Conservation (phyloP, 2,888 invertebrate species). For the Alsophila aescularia region DNA sequence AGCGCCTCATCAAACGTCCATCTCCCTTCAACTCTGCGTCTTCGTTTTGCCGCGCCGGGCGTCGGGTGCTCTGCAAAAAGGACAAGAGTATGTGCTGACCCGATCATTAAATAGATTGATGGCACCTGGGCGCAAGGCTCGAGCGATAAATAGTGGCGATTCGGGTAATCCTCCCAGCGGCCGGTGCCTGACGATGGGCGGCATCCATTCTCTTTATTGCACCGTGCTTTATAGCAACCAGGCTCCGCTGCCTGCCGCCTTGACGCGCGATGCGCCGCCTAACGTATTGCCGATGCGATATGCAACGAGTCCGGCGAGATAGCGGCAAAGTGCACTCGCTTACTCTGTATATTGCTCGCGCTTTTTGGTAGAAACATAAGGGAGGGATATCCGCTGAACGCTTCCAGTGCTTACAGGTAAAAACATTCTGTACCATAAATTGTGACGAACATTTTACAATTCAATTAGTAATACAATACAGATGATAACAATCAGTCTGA, state of each 20-base stretch:
- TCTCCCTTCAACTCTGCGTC: conserved; percentile 66
- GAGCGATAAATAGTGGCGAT: conserved; percentile 84
- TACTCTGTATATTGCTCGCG: conserved; percentile 6
- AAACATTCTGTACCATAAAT: neutral
- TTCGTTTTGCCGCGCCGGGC: conserved; percentile 68
- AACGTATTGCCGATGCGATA: conserved; percentile 67
- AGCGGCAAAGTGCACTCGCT: conserved; percentile 15
- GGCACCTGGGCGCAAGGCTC: conserved; percentile 83
- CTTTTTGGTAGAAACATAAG: conserved; percentile 1
- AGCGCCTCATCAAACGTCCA: conserved; percentile 84
- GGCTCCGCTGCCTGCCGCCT: conserved; percentile 61
- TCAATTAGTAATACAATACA: neutral
- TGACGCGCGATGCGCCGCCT: conserved; percentile 67
- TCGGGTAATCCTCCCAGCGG: conserved; percentile 82
- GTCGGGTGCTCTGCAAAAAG: conserved; percentile 71
- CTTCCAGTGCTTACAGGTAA: neutral
- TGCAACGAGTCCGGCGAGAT: conserved; percentile 38
- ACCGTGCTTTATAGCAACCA: conserved; percentile 80
- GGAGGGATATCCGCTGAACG: neutral
- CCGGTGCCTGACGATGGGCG: conserved; percentile 78
- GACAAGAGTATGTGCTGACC: conserved; percentile 81
- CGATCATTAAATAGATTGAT: conserved; percentile 85
- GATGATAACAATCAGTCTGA: too few relatives aligned
- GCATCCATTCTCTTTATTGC: conserved; percentile 85
- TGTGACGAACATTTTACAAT: neutral